phyloP scores from a whole-genome alignment of 2,797 vertebrate species.

The Ctenosaura bakeri region DNA sequence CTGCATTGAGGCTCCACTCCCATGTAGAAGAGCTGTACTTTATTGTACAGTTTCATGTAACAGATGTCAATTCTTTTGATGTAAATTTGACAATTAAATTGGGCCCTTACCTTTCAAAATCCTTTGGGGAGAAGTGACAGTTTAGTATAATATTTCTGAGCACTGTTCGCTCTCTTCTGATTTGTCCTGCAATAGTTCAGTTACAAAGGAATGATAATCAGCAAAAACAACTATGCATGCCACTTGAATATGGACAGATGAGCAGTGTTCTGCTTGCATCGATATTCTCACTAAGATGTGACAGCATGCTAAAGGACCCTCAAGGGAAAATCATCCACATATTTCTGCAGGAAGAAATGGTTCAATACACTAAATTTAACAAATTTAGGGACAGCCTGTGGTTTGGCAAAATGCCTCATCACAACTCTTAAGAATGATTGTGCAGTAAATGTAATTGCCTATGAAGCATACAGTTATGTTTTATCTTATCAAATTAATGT shows the following conservation, averaged over 20 bases:
- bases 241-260: not conserved
- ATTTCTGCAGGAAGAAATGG: conserved; percentile 36
- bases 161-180: not conserved
- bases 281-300: conserved; percentile 16
- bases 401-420: conserved; percentile 32
- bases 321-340: conserved; percentile 1
- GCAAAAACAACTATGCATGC: conserved; percentile 25
- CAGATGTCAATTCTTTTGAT: conserved; percentile 8
- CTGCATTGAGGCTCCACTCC: not conserved
- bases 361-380: conserved; percentile 28
- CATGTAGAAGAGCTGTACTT: not conserved
- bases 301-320: conserved; percentile 23
- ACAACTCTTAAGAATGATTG: conserved; percentile 52
- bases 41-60: too few relatives aligned
- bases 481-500: conserved; percentile 32
- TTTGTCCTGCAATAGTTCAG: conserved; percentile 28
- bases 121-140: not conserved
- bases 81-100: not conserved
- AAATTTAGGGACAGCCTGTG: conserved; percentile 27
- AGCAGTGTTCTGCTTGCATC: conserved; percentile 25
- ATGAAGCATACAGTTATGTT: conserved; percentile 30
- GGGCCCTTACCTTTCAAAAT: conserved; percentile 24
- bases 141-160: conserved; percentile 10
- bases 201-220: conserved; percentile 26
- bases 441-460: conserved; percentile 19